These are phyloP conservation scores for Conus canariensis DNA, from an alignment of 2,888 invertebrate genomes.

Conservation along the genomic window DNA sequence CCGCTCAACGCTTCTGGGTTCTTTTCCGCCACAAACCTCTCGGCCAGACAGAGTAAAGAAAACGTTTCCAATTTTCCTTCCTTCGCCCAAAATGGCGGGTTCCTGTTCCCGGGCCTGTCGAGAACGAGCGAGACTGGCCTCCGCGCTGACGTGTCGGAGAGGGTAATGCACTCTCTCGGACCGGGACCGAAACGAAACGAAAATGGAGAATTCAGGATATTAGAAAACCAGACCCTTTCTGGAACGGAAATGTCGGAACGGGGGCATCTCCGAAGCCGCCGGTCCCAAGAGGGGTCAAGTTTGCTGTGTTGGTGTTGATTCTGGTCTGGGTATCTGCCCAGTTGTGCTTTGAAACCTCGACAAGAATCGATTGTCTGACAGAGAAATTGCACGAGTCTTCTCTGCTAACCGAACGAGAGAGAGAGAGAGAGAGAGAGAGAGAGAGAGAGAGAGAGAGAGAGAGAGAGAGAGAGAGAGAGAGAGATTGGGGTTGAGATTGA, in stretches of 20 bases:
- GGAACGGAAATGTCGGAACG: slow-evolving; percentile 42
- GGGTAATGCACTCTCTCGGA: slow-evolving; percentile 39
- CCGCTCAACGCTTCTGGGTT: background rate
- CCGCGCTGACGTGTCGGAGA: slow-evolving; percentile 27
- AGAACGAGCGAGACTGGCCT: background rate
- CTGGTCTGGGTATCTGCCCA: background rate
- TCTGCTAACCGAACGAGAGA: too few species aligned
- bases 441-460: background rate
- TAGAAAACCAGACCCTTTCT: slow-evolving; percentile 43
- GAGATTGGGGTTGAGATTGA: too few species aligned
- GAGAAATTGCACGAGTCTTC: background rate
- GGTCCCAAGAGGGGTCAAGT: slow-evolving; percentile 33
- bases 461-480: too few species aligned
- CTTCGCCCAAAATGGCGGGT: background rate
- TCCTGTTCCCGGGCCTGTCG: background rate
- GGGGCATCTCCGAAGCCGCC: slow-evolving; percentile 15
- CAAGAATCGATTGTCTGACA: slow-evolving; percentile 23
- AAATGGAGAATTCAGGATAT: slow-evolving; percentile 42
- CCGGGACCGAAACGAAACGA: slow-evolving; percentile 39
- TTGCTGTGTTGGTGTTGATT: slow-evolving; percentile 34
- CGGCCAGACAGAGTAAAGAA: slow-evolving; percentile 21
- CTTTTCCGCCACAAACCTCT: background rate
- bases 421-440: slow-evolving; percentile 21
- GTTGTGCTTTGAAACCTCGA: slow-evolving; percentile 27
- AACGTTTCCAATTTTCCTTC: slow-evolving; percentile 15